A percentile compares a stretch with the other conserved stretches of the same genome.
Conservation (phyloP, 2,113 vertebrate species). For the Xiphorhynchus elegans region DNA sequence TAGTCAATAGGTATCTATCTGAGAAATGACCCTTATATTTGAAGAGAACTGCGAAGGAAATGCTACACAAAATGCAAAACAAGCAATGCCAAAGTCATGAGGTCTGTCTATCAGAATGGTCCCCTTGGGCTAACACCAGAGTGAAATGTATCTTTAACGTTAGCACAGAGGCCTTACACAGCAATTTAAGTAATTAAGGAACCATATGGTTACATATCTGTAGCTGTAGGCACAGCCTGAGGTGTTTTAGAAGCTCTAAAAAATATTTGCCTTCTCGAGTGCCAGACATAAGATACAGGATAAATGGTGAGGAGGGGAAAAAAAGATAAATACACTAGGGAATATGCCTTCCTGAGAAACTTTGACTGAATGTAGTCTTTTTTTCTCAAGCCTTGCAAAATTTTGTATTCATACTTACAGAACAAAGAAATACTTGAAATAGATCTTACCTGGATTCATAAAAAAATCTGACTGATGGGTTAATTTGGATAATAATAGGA, state of each 20-base stretch:
- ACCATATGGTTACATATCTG: slow-evolving; percentile 42
- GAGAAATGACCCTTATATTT: background rate
- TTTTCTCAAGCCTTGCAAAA: background rate
- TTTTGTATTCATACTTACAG: background rate
- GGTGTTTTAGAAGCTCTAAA: slow-evolving; percentile 49
- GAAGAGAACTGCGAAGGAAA: background rate
- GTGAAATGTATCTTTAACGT: background rate
- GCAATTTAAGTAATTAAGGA: slow-evolving; percentile 43
- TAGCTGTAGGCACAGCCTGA: slow-evolving; percentile 43
- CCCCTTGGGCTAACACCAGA: background rate
- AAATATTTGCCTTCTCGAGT: slow-evolving; percentile 41
- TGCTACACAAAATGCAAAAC: background rate
- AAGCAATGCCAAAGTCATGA: background rate
- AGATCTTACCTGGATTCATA: background rate
- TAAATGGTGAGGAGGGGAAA: background rate
- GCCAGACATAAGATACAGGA: background rate
- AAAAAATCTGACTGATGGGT: background rate
- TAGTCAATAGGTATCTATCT: background rate
- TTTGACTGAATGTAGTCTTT: background rate
- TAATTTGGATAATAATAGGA: background rate
- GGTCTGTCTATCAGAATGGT: background rate
- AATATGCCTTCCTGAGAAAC: background rate
- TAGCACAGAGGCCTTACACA: background rate
- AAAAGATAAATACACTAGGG: background rate
- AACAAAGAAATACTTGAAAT: background rate